Conservation (phyloP, 2,888 invertebrate genomes). For the Drosophila tripunctata region DNA sequence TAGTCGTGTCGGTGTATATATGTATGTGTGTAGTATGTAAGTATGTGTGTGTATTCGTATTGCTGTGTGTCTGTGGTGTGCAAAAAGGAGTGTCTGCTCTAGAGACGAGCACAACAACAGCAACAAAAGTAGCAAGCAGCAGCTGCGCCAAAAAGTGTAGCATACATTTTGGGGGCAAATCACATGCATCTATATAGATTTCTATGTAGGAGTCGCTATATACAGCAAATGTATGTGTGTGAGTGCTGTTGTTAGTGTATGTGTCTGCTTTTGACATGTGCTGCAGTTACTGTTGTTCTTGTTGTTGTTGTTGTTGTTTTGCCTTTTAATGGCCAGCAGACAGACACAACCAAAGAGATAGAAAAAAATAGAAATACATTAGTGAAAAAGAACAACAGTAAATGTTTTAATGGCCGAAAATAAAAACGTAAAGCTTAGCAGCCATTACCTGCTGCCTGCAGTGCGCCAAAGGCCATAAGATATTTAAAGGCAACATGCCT, state of each 20-base stretch:
- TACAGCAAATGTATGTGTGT: background rate
- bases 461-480: background rate
- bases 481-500: slow-evolving; percentile 14
- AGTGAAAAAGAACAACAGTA: slow-evolving; percentile 1
- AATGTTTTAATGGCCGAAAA: slow-evolving; percentile 11
- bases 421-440: slow-evolving; percentile 3
- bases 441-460: slow-evolving; percentile 10
- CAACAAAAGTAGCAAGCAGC: slow-evolving; percentile 32
- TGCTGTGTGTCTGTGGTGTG: slow-evolving; percentile 17
- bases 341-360: slow-evolving; percentile 23
- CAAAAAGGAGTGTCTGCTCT: slow-evolving; percentile 78
- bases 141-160: slow-evolving; percentile 47
- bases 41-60: slow-evolving; percentile 17
- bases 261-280: slow-evolving; percentile 13
- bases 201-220: background rate
- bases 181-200: slow-evolving; percentile 11
- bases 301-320: slow-evolving; percentile 7
- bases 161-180: slow-evolving; percentile 55
- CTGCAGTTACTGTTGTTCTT: background rate
- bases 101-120: slow-evolving; percentile 59
- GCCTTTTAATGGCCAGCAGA: slow-evolving; percentile 35
- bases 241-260: slow-evolving; percentile 6
- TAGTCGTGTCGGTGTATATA: slow-evolving; percentile 48
- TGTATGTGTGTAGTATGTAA: slow-evolving; percentile 20
- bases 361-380: slow-evolving; percentile 14